phyloP scores from a whole-genome alignment of 1,140 invertebrate species.

The Drosophila oshimai region DNA sequence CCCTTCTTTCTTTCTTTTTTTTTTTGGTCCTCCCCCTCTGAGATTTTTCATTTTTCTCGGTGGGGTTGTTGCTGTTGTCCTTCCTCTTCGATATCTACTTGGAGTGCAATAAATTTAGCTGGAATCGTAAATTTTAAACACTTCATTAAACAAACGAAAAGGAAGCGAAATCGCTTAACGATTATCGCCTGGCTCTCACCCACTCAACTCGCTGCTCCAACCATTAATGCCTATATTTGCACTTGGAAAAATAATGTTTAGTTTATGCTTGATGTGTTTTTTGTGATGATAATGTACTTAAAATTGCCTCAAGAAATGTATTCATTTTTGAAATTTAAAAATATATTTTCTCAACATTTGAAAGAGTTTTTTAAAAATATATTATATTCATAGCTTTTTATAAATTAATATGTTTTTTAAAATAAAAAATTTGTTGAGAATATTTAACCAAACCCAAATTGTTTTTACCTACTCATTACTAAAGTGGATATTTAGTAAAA shows the following conservation, averaged over 20 bases:
- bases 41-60: conserved; percentile 10
- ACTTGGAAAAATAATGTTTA: background rate
- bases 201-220: background rate
- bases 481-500: too few relatives aligned
- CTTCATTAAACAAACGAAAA: conserved; percentile 62
- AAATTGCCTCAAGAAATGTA: background rate
- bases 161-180: conserved; percentile 64
- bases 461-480: too few relatives aligned
- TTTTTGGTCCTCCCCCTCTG: background rate
- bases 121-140: conserved; percentile 71
- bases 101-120: conserved; percentile 58
- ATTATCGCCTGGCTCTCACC: conserved; percentile 49
- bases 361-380: too few relatives aligned
- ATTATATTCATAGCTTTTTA: background rate
- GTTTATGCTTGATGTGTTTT: too few relatives aligned
- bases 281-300: too few relatives aligned
- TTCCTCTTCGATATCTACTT: conserved; percentile 21
- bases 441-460: too few relatives aligned
- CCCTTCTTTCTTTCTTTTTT: background rate
- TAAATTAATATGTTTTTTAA: too few relatives aligned
- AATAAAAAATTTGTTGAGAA: too few relatives aligned
- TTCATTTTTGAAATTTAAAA: background rate
- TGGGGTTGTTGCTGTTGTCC: background rate
- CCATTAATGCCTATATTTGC: conserved; percentile 16
- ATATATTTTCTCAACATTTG: too few relatives aligned